These are phyloP conservation scores for Phalacrocorax carbo DNA, from an alignment of 2,113 vertebrate genomes.

Conservation along the genomic window DNA sequence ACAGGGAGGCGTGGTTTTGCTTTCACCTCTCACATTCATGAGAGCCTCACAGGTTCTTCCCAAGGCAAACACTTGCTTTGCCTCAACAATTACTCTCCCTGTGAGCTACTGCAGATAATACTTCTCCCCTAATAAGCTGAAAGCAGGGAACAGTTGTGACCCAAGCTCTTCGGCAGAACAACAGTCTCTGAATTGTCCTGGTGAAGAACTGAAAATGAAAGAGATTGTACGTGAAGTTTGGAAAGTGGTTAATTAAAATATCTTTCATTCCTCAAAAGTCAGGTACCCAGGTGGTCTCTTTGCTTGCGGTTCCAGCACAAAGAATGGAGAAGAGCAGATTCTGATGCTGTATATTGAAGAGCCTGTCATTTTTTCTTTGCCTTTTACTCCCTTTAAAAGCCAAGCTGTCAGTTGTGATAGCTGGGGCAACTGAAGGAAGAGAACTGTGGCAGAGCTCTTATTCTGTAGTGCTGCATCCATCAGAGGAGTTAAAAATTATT, in stretches of 20 bases:
- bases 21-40: neutral
- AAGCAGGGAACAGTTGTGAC: neutral
- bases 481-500: neutral
- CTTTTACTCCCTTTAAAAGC: neutral
- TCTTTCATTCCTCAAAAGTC: neutral
- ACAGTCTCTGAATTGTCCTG: neutral
- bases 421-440: neutral
- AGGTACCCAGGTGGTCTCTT: neutral
- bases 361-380: neutral
- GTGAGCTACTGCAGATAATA: neutral
- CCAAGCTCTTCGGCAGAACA: neutral
- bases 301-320: neutral
- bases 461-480: neutral
- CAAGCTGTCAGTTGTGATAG: neutral
- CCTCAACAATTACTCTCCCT: neutral
- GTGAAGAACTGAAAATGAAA: neutral
- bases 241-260: neutral
- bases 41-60: neutral
- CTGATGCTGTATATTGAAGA: neutral
- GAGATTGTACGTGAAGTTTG: neutral
- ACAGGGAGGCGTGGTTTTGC: neutral
- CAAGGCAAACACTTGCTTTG: neutral
- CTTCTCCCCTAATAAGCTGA: neutral
- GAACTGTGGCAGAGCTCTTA: neutral
- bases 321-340: neutral